Percentiles rank a stretch among this genome's conserved stretches.
These are phyloP conservation scores for Drosophila pruinosa DNA, from an alignment of 1,140 invertebrate genomes.

Conservation along the genomic window DNA sequence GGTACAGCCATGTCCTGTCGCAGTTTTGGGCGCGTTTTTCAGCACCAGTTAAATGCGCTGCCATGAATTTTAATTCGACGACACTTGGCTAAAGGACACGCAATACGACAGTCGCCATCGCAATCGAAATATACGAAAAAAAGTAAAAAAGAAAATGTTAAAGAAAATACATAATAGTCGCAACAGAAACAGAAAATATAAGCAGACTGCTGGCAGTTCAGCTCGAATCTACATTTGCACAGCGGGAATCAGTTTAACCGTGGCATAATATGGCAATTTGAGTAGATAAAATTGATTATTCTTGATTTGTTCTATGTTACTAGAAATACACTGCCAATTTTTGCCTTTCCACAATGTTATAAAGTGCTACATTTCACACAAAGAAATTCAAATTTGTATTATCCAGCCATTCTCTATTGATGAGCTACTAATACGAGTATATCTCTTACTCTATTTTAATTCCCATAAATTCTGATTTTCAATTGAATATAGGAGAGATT, in stretches of 20 bases:
- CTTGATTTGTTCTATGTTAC: no score
- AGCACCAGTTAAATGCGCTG: constrained; percentile 71
- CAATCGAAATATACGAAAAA: constrained; percentile 22
- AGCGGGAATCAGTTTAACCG: constrained; percentile 18
- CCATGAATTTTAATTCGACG: constrained; percentile 80
- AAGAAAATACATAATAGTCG: constrained; percentile 10
- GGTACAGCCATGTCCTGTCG: constrained; percentile 26
- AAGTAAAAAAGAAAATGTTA: constrained; percentile 18
- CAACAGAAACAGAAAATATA: constrained; percentile 55
- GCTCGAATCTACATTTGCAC: constrained; percentile 20
- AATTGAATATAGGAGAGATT: no score
- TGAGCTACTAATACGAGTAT: no score
- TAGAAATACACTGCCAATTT: no score
- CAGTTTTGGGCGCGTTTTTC: constrained; percentile 56
- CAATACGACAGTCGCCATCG: constrained; percentile 64
- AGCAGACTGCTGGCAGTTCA: constrained; percentile 41
- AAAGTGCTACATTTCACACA: no score
- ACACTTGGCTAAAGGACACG: constrained; percentile 67
- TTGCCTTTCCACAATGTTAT: no score
- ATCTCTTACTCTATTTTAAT: no score
- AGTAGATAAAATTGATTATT: no score
- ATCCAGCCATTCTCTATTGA: no score
- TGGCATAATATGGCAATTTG: neutral
- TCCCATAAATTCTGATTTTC: no score
- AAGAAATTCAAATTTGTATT: no score